Base-by-base conservation (phyloP, 2,888 invertebrate species). In the Gymnoscelis rufifasciata region DNA sequence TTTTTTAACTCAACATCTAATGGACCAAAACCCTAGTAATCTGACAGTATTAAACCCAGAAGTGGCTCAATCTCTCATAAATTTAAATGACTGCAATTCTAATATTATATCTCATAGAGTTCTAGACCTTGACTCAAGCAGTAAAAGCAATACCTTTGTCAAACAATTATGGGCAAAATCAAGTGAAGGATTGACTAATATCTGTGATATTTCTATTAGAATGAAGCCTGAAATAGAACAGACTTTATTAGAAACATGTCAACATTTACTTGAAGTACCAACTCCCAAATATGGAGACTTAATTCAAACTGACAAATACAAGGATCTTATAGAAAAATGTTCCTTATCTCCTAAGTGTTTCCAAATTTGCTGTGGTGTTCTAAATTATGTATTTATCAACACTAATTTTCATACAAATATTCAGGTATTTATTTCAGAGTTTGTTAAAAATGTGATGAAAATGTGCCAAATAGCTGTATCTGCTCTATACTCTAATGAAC, bases 181-280 rank as follows among this genome's bases (percentile, higher is more conserved):
- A 10, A 37, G 26, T 33, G 47, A 59, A 27, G 39, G 7, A 31
- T 8, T 10, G 7, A 30, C 27, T 1, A 38, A 39, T 33, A 57
- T 64, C 36, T 54, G 52, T 49, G 64, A 79, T 63, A 52, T 79
- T 37, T 66, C 75, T 3, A 62, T 84, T 19, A 79, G 78, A 71
- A 65, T 78, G 42, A 83, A 76, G 56, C 52, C 71, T 0, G 73
- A 78, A 42, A 73, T 86, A 43, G 87, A 87, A 60, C 63, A 54
- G 42, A 12, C 55, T 8, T 38, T 87, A 11, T 59, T 87, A 1
- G 56, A 67, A 38, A 39, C 57, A 36, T 68, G 69, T 44, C 36
- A 60, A 2, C 54, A 43, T 11, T 30, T 78, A 31, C 50, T 86
- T 27, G 46, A 47, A 10, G 57, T 64, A 26, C 49, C 43, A 10